Evolutionary conservation across 2,113 vertebrate genomes (phyloP), one percentile per base, ranked within the genome.

Genomic region (Genyomyrus donnyi): DNA sequence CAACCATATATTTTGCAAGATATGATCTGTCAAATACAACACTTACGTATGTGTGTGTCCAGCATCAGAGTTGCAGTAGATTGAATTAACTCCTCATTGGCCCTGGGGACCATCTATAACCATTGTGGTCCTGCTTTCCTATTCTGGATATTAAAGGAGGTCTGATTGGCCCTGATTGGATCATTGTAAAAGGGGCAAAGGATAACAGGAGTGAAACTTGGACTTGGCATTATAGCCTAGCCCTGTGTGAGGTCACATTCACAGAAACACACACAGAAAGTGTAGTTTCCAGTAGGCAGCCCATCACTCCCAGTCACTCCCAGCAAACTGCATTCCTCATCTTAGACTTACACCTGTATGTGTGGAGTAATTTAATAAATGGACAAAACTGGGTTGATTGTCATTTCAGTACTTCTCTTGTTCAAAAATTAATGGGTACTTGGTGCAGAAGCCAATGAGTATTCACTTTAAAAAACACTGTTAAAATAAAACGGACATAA

Each of bases 1-100:
- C 83, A 85, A 85, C 35, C 83, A 17, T 87, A 87, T 53, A 87
- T 52, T 87, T 87, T 52, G 85, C 85, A 52, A 87, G 85, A 87
- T 87, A 53, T 87, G 48, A 87, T 53, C 85, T 48, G 45, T 87
- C 49, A 31, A 53, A 87, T 52, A 31, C 49, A 87, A 87, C 83
- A 27, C 83, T n/a, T 49, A 85, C n/a, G 1, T 85, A 48, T 87
- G 85, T 52, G 48, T 86, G 46, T 87, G 49, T 87, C 27, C 85
- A 87, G 85, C 49, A 52, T 52, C 31, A 31, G 49, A 52, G 17
- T 35, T 53, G 85, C 24, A 27, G 85, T 19, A 53, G 13, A 87
- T 87, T 87, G 6, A 52, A 52, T 50, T 31, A 31, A 53, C 48
- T 87, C 85, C 85, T 52, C 39, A 46, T 48, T 85, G 83, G 83